These are phyloP conservation scores for Boloria selene DNA, from an alignment of 2,888 invertebrate species.

Conservation along the genomic window DNA sequence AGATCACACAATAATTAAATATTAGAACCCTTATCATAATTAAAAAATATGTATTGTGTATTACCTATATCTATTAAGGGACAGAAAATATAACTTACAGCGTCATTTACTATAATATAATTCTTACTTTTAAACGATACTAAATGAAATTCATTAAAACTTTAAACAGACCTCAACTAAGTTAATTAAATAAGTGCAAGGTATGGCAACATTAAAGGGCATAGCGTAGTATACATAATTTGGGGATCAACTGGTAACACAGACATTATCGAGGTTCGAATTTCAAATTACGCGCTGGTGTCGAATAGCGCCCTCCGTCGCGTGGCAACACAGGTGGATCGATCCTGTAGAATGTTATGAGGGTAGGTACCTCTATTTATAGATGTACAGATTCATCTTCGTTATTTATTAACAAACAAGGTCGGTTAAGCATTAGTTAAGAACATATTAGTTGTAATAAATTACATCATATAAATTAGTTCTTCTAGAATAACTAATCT, in stretches of 20 bases:
- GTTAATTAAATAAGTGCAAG: slow-evolving; percentile 32
- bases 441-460: too few relatives aligned
- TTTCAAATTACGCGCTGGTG: slow-evolving; percentile 81
- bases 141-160: slow-evolving; percentile 18
- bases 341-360: slow-evolving; percentile 60
- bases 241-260: slow-evolving; percentile 60
- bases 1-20: too few relatives aligned
- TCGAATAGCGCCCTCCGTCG: slow-evolving; percentile 76
- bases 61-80: too few relatives aligned
- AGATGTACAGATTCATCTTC: background rate
- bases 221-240: slow-evolving; percentile 63
- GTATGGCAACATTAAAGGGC: slow-evolving; percentile 35
- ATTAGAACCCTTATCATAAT: too few relatives aligned
- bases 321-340: slow-evolving; percentile 79
- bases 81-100: too few relatives aligned
- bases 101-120: too few relatives aligned
- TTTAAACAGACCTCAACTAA: slow-evolving; percentile 15
- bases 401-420: too few relatives aligned
- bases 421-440: too few relatives aligned
- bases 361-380: slow-evolving; percentile 25
- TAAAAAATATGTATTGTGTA: too few relatives aligned
- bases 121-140: background rate
- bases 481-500: too few relatives aligned
- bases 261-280: slow-evolving; percentile 79
- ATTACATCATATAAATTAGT: too few relatives aligned